Evolutionary conservation across 2,113 vertebrate species (phyloP), one percentile per base, ranked within the genome.

Genomic region (Nothobranchius furzeri): DNA sequence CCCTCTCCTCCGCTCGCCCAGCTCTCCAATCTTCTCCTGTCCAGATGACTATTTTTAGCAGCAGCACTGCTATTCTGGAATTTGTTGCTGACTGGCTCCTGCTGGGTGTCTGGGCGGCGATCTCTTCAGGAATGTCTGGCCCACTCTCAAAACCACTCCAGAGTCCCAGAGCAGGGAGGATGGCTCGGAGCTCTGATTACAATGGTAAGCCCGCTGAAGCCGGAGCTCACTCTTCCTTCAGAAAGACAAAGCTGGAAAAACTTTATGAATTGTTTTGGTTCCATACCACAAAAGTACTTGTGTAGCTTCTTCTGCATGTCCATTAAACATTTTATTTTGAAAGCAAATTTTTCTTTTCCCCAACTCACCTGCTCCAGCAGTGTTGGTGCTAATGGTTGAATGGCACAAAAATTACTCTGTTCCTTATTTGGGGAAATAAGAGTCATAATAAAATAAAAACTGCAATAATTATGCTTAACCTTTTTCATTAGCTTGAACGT

Each of bases 71-170:
- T 93, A 93, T 94, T 93, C 93, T 93, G 92, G 92, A 93, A 92
- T 92, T 89, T 81, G 84, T 86, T 89, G 87, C 91, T 93, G 92
- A 90, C 91, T 92, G 88, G 88, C 90, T 91, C 88, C 86, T 89
- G 88, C 79, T 88, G 88, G 87, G 85, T 88, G 88, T 90, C 90
- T 90, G 90, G 89, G 90, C 88, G 81, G 87, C 81, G 84, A 90
- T 92, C 88, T 87, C 89, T 87, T 91, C 85, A 87, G 90, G 91
- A 92, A 93, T 92, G 91, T 93, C 90, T 94, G 93, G 93, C 91
- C 87, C 58, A 51, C 76, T 87, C 85, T 92, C 92, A 93, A 93
- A 58, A 90, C 91, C 93, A 89, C 91, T 88, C 85, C 87, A 90
- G 86, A 91, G 88, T 84, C 83, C 78, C 87, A 79, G 83, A 15